Evolutionary conservation across 2,888 invertebrate genomes (phyloP), one percentile per base, ranked within the genome.

Genomic region (Stenchaetothrips biformis): DNA sequence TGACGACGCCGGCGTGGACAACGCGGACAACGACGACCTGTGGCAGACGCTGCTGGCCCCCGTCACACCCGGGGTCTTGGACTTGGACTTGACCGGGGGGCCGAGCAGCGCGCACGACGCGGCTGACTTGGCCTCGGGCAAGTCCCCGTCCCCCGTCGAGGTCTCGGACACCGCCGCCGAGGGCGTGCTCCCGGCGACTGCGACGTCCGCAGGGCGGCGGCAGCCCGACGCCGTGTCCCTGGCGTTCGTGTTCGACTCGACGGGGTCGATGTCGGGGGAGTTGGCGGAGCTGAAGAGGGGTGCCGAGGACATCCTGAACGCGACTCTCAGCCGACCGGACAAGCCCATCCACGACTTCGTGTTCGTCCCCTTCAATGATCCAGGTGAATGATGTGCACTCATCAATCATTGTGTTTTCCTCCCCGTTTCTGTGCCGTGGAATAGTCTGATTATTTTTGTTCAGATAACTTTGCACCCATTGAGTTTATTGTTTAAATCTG

Each of bases 181-280:
- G 13, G 53, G 53, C 53, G 16, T 9, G 53, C 53, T 6, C 53
- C 4, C 53, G 4, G 16, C 53, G 53, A 53, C 53, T 0, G 13
- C 53, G 13, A 4, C 53, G 16, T 13, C 53, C 13, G 13, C 53
- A 13, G 16, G 4, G 16, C 53, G 6, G 53, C 25, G 21, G 11
- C 67, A 25, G 11, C 67, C 67, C 67, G 67, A 74, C 67, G 67
- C 67, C 25, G 67, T 59, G 37, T 79, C 84, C 48, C 84, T 94
- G 84, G 92, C 91, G 16, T 93, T 94, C 84, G 93, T 94, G 79
- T 94, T 94, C 85, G 94, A 94, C 85, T 90, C 91, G 0, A 94
- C 94, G 0, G 93, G 93, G 0, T 93, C 93, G 0, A 94, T 94
- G 94, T 89, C 90, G 82, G 91, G 93, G 85, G 93, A 93, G 85